Percentiles rank a stretch among this genome's conserved stretches.
These are phyloP conservation scores for Cheilosia impressa DNA, from an alignment of 2,888 invertebrate species.

Conservation along the genomic window DNA sequence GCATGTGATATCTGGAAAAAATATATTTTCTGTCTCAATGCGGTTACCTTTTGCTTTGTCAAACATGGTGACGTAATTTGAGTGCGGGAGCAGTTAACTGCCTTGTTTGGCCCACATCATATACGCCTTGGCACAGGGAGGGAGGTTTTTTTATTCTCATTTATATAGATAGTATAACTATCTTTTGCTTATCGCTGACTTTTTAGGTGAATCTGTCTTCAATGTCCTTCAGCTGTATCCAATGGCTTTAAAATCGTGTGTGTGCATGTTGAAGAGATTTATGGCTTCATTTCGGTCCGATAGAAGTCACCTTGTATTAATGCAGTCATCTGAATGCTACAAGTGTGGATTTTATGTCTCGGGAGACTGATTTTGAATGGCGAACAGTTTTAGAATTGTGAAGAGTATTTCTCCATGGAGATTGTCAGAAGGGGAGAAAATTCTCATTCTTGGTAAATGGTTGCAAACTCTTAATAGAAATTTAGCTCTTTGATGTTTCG, in stretches of 20 bases:
- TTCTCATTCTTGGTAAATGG: too few relatives aligned
- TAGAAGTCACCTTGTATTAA: too few relatives aligned
- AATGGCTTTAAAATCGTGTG: not conserved
- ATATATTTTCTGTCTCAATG: not conserved
- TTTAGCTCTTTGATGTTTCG: too few relatives aligned
- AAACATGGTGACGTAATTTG: slow-evolving; percentile 35
- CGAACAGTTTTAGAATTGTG: too few relatives aligned
- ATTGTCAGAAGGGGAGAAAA: too few relatives aligned
- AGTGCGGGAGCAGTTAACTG: slow-evolving; percentile 27
- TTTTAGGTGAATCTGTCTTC: not conserved
- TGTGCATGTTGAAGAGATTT: not conserved
- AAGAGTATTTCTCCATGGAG: too few relatives aligned
- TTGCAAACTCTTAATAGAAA: too few relatives aligned
- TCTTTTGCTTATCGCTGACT: not conserved
- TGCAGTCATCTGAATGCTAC: too few relatives aligned
- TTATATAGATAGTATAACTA: slow-evolving; percentile 19
- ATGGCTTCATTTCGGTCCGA: not conserved
- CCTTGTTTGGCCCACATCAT: slow-evolving; percentile 8
- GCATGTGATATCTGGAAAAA: not conserved
- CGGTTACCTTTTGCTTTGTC: slow-evolving; percentile 6
- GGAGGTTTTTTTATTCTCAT: not conserved
- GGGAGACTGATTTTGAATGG: too few relatives aligned
- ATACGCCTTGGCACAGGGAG: not conserved
- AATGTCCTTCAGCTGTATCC: not conserved
- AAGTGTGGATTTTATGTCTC: too few relatives aligned